Conservation (phyloP, 2,113 vertebrate species). For the Lepidothrix coronata region DNA sequence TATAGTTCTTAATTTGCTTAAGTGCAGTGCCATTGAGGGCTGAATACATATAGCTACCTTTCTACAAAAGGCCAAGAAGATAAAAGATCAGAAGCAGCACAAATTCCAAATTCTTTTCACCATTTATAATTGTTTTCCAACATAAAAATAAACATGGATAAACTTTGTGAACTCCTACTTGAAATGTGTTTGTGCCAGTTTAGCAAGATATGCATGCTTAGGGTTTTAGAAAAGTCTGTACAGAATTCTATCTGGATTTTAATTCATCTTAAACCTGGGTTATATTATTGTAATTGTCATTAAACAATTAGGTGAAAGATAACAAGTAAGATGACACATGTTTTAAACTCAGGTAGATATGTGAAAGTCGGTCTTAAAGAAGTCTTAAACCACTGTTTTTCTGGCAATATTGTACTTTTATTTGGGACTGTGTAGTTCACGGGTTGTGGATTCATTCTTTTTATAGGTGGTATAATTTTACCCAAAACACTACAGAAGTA, state of each 20-base stretch:
- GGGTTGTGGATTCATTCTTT: background rate
- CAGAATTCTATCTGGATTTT: background rate
- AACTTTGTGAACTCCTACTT: background rate
- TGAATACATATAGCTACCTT: background rate
- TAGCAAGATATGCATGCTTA: background rate
- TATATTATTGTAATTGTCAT: background rate
- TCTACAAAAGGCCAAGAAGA: background rate
- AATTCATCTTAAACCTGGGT: background rate
- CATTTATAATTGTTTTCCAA: background rate
- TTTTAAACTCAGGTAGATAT: background rate
- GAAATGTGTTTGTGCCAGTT: background rate
- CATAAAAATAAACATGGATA: background rate
- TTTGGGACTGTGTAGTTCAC: rapidly evolving
- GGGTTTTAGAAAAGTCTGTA: background rate
- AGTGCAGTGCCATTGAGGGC: background rate
- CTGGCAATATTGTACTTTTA: background rate
- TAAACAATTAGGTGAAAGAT: background rate
- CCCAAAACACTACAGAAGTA: background rate
- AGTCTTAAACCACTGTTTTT: background rate
- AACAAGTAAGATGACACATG: background rate
- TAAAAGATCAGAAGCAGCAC: background rate
- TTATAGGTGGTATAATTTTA: background rate
- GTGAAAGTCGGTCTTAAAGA: background rate
- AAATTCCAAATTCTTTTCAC: background rate
- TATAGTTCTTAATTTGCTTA: background rate